Percentiles rank a stretch among this genome's conserved stretches.
Conservation (phyloP, 2,113 vertebrate genomes). For the Coracopsis vasa region DNA sequence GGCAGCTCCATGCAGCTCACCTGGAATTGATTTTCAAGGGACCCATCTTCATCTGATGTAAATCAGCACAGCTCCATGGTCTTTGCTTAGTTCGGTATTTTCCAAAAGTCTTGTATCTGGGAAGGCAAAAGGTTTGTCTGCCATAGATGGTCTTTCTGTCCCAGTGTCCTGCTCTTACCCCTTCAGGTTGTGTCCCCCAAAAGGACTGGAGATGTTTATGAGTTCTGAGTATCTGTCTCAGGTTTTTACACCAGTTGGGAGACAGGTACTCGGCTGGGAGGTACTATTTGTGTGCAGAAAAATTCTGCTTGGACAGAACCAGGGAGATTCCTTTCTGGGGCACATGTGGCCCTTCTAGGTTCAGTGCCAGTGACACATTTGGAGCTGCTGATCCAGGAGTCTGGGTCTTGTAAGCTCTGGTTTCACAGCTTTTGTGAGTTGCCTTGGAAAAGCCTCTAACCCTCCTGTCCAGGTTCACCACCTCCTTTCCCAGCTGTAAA, state of each 20-base stretch:
- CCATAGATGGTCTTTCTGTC: not conserved
- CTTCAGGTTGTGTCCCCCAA: not conserved
- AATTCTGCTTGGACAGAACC: not conserved
- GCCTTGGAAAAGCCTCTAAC: slow-evolving; percentile 19
- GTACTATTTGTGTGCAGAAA: not conserved
- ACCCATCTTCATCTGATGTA: not conserved
- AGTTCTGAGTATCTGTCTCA: not conserved
- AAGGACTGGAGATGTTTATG: not conserved
- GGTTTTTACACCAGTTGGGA: not conserved
- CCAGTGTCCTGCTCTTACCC: not conserved
- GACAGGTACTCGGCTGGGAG: not conserved
- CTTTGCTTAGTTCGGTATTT: not conserved
- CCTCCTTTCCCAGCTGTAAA: slow-evolving; percentile 55
- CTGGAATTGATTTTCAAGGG: slow-evolving; percentile 19
- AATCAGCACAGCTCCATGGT: not conserved
- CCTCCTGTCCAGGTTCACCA: not conserved
- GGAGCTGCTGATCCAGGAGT: not conserved
- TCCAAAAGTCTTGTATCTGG: not conserved
- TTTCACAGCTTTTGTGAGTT: slow-evolving; percentile 34
- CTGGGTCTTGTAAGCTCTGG: not conserved
- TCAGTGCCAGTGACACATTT: slow-evolving; percentile 12
- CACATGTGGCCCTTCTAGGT: not conserved
- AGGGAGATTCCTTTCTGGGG: slow-evolving; percentile 7
- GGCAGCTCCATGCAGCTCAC: not conserved
- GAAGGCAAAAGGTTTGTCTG: not conserved